Evolutionary conservation across 2,797 vertebrate species (phyloP).

Genomic region (Novumbra hubbsi): DNA sequence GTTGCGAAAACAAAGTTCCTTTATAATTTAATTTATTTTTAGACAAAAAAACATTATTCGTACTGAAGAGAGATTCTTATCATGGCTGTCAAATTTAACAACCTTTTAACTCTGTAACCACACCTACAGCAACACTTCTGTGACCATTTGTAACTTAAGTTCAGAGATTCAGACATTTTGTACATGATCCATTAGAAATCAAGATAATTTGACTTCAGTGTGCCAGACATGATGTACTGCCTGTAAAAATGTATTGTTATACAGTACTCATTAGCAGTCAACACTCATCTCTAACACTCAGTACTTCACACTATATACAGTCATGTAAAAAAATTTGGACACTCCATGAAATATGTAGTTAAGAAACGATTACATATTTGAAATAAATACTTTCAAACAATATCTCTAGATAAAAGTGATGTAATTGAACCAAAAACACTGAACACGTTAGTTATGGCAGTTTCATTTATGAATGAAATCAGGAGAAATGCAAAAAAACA

Average conservation of each 20-base stretch:
- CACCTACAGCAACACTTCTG: neutral
- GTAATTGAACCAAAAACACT: too few relatives aligned
- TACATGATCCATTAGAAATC: neutral
- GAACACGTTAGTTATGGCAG: too few relatives aligned
- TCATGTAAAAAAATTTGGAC: too few relatives aligned
- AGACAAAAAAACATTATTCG: neutral
- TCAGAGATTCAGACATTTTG: neutral
- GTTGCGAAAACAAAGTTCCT: neutral
- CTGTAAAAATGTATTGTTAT: neutral
- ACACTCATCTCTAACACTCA: neutral
- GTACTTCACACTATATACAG: neutral
- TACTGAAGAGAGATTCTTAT: neutral
- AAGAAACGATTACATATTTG: too few relatives aligned
- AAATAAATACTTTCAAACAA: too few relatives aligned
- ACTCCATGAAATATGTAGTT: too few relatives aligned
- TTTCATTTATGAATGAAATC: too few relatives aligned
- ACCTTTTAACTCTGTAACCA: constrained; percentile 13
- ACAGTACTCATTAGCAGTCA: neutral
- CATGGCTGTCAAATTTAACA: neutral
- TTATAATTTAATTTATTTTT: neutral
- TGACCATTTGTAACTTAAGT: neutral
- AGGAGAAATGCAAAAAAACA: too few relatives aligned
- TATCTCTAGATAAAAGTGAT: too few relatives aligned
- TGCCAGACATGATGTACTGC: neutral
- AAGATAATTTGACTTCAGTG: neutral